phyloP scores from a whole-genome alignment of 1,140 invertebrate species.

The Drosophila pandora region DNA sequence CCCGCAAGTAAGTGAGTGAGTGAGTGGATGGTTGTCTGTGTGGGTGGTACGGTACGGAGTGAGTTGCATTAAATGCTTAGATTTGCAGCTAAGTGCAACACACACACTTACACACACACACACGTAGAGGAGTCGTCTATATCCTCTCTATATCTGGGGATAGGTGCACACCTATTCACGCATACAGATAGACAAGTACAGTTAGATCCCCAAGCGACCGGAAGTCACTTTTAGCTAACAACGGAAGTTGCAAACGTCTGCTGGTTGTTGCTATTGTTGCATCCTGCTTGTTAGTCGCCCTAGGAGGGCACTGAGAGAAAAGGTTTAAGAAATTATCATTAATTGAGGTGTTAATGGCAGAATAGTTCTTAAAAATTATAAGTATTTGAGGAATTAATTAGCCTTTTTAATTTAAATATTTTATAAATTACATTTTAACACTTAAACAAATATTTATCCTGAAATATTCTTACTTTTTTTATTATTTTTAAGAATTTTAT shows the following conservation, averaged over 20 bases:
- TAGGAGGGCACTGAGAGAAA: constrained; percentile 14
- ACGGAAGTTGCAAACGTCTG: constrained; percentile 75
- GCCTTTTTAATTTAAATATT: no score
- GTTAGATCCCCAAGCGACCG: constrained; percentile 61
- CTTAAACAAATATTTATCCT: no score
- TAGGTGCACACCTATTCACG: constrained; percentile 12
- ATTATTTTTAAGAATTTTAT: no score
- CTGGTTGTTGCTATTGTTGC: constrained; percentile 31
- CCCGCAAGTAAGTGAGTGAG: neutral
- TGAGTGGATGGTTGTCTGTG: neutral
- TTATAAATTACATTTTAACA: no score
- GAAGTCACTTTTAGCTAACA: constrained; percentile 69
- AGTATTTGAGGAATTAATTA: no score
- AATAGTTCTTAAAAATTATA: no score
- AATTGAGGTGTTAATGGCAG: no score
- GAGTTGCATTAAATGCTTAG: constrained; percentile 40
- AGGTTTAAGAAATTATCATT: no score
- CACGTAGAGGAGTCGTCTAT: no score
- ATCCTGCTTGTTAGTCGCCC: constrained; percentile 8
- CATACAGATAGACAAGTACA: constrained; percentile 18
- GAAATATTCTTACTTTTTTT: no score
- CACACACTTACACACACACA: neutral
- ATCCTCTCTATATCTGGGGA: neutral
- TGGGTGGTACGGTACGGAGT: neutral
- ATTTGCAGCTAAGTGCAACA: constrained; percentile 42